phyloP scores from a whole-genome alignment of 2,888 invertebrate genomes.

The Hylaea fasciaria region DNA sequence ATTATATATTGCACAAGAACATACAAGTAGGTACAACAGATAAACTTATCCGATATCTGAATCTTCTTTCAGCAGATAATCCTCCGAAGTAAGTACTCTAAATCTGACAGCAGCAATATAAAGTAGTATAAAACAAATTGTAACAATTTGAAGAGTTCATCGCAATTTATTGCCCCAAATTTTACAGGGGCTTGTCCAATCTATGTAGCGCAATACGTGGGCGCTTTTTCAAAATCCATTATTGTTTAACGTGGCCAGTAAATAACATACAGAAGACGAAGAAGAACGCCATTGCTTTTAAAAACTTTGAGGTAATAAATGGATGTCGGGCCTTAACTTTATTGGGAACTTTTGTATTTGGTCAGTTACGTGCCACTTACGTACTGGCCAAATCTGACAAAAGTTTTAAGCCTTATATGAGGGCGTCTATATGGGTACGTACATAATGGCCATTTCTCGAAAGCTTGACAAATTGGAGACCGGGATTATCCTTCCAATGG shows the following conservation, averaged over 20 bases:
- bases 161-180: no score
- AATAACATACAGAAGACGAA: constrained; percentile 1
- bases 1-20: no score
- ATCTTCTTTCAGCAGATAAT: no score
- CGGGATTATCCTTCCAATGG: constrained; percentile 64
- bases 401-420: constrained; percentile 25
- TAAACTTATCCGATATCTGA: no score
- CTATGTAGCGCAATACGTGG: no score
- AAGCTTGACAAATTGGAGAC: constrained; percentile 72
- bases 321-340: constrained; percentile 18
- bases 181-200: no score
- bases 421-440: constrained; percentile 37
- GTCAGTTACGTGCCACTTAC: constrained; percentile 15
- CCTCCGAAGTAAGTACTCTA: no score
- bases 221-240: background rate
- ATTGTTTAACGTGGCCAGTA: background rate
- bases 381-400: constrained; percentile 27
- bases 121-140: no score
- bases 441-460: constrained; percentile 46
- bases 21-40: no score
- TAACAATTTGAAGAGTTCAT: no score
- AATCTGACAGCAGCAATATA: no score
- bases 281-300: constrained; percentile 1
- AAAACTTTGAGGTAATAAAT: constrained; percentile 23
- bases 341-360: constrained; percentile 3